Evolutionary conservation across 2,113 vertebrate species (phyloP).

Genomic region (Albula goreensis): DNA sequence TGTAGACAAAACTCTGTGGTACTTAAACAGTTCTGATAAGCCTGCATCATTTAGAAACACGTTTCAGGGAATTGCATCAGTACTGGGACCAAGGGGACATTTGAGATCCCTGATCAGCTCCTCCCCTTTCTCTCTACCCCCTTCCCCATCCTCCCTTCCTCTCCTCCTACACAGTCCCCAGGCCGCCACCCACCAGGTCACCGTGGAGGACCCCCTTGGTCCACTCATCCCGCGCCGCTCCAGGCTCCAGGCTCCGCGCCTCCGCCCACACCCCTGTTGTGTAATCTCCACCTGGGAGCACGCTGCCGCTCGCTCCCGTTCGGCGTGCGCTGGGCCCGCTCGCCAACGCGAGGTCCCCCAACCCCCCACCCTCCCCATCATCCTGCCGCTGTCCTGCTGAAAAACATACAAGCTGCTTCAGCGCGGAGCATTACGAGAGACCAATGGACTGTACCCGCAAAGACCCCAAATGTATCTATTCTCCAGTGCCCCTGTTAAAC

Average conservation of each 20-base stretch:
- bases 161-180: neutral
- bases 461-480: too few species aligned
- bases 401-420: too few species aligned
- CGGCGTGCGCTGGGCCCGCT: too few species aligned
- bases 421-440: too few species aligned
- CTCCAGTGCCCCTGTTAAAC: too few species aligned
- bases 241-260: neutral
- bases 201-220: neutral
- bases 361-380: too few species aligned
- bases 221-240: neutral
- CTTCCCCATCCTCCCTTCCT: neutral
- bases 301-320: too few species aligned
- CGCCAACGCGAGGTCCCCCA: too few species aligned
- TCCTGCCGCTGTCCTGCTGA: too few species aligned
- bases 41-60: neutral
- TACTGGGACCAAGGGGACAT: neutral
- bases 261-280: neutral
- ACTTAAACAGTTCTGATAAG: too few species aligned
- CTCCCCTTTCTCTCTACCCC: neutral
- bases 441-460: too few species aligned
- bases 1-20: too few species aligned
- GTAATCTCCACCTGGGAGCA: neutral
- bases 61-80: neutral
- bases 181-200: neutral
- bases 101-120: neutral